Evolutionary conservation across 2,113 vertebrate genomes (phyloP).

Genomic region (Larimichthys polyactis): DNA sequence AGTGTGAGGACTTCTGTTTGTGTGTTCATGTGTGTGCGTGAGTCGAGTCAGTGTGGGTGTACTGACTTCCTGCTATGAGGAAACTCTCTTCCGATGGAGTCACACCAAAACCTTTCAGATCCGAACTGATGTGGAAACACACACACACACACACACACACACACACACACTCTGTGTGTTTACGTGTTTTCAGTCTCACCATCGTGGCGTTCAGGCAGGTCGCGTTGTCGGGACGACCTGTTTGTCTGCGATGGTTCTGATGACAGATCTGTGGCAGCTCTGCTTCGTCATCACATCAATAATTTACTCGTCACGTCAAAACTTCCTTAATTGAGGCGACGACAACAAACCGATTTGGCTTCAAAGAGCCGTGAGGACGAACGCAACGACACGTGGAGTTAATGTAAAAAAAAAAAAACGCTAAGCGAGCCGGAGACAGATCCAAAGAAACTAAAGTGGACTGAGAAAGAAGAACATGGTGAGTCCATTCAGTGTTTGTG

Average conservation of each 20-base stretch:
- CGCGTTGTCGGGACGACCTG: too few relatives aligned
- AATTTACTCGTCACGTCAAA: neutral
- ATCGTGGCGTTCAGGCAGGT: neutral
- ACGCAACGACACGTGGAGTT: neutral
- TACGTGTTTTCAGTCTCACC: neutral
- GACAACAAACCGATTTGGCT: neutral
- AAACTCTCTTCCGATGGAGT: constrained; percentile 72
- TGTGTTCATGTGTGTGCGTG: constrained; percentile 18
- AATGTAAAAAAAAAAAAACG: too few relatives aligned
- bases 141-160: constrained; percentile 29
- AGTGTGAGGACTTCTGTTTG: neutral
- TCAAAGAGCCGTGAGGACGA: neutral
- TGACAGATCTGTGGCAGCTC: neutral
- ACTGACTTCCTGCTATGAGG: constrained; percentile 75
- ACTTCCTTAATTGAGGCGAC: neutral
- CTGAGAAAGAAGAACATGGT: too few relatives aligned
- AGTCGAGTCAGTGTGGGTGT: constrained; percentile 54
- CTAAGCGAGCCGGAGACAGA: too few relatives aligned
- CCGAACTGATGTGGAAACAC: constrained; percentile 51
- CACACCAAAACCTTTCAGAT: constrained; percentile 57
- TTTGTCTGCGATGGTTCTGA: neutral
- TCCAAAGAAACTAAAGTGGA: too few relatives aligned
- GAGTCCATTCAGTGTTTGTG: too few relatives aligned
- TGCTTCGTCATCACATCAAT: neutral
- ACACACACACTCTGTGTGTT: constrained; percentile 9